Evolutionary conservation across 2,113 vertebrate species (phyloP), one percentile per base, ranked within the genome.

Genomic region (Plestiodon gilberti): DNA sequence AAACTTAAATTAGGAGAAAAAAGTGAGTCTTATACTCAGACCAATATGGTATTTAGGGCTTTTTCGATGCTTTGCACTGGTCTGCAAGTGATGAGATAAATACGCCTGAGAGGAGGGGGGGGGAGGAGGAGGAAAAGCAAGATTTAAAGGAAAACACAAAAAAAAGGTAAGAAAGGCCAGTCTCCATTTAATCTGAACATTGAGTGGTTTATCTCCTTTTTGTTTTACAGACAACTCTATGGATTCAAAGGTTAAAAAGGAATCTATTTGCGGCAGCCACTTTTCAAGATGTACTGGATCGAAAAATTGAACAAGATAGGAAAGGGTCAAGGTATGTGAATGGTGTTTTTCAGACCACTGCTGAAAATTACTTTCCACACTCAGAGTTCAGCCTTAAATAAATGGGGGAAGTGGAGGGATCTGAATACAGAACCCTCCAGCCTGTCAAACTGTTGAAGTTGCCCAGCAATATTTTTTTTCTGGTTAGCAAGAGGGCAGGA

Each of bases 151-250:
- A 70, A 4, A 74, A 43, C 11, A 3, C 35, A 17, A n/a, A 65
- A 43, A 43, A 40, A 67, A 70, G 10, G 10, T 23, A 75, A n/a
- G 25, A 64, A 75, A 75, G 57, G 38, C 57, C 40, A 52, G 30
- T 30, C n/a, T 76, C 83, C 20, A 65, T 52, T 84, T 64, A 84
- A 84, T 84, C 13, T 76, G 61, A 65, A 18, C 73, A 76, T 65
- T 28, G 83, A 84, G 52, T 62, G 48, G 73, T 52, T 76, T 77
- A 77, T 75, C 59, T 65, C 61, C 28, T 65, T 64, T 84, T 84
- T 73, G 82, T 61, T 84, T 84, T 76, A 84, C 59, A 76, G 83
- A 52, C 83, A 77, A 65, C 38, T 35, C n/a, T 65, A 83, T 83
- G 20, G 83, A 84, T 84, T 77, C 73, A n/a, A 43, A 84, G 38